Percentiles rank a stretch among this genome's conserved stretches.
Evolutionary conservation across 2,888 invertebrate species (phyloP).

Genomic region (Oegoconia quadripuncta): DNA sequence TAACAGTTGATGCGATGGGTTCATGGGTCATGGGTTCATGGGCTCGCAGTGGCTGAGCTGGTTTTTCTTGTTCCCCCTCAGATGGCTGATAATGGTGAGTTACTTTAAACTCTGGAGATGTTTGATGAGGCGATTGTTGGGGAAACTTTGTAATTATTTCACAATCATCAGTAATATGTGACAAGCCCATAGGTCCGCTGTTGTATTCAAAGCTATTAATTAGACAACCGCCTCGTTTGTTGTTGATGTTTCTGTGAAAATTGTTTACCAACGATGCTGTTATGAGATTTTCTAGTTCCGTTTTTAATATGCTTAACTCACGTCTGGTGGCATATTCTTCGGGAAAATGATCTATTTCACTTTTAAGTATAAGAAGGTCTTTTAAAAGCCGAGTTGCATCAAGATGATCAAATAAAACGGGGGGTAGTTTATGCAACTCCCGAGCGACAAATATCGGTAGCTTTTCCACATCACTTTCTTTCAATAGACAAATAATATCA

Average conservation of each 20-base stretch:
- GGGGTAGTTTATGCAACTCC: slow-evolving; percentile 17
- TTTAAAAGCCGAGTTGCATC: slow-evolving; percentile 15
- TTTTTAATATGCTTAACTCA: slow-evolving; percentile 6
- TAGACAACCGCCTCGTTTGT: slow-evolving; percentile 15
- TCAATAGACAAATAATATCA: slow-evolving; percentile 17
- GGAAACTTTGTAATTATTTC: neutral
- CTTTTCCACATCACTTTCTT: slow-evolving; percentile 14
- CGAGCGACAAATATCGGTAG: slow-evolving; percentile 17
- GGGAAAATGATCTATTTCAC: slow-evolving; percentile 9
- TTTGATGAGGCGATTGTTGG: neutral
- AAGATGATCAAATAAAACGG: slow-evolving; percentile 19
- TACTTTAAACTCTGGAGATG: neutral
- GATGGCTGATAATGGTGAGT: too few species aligned
- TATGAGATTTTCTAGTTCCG: slow-evolving; percentile 9
- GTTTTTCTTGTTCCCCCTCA: too few species aligned
- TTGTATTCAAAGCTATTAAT: slow-evolving; percentile 14
- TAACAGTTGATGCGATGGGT: too few species aligned
- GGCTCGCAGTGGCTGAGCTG: too few species aligned
- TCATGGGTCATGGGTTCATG: too few species aligned
- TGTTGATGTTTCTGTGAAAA: slow-evolving; percentile 6
- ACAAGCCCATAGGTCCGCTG: slow-evolving; percentile 20
- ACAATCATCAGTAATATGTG: neutral
- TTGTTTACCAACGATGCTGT: slow-evolving; percentile 4
- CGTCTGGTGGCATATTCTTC: slow-evolving; percentile 9
- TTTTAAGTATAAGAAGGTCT: slow-evolving; percentile 11